Conservation (phyloP, 2,888 invertebrate species). For the Ptycholaimellus sp. region DNA sequence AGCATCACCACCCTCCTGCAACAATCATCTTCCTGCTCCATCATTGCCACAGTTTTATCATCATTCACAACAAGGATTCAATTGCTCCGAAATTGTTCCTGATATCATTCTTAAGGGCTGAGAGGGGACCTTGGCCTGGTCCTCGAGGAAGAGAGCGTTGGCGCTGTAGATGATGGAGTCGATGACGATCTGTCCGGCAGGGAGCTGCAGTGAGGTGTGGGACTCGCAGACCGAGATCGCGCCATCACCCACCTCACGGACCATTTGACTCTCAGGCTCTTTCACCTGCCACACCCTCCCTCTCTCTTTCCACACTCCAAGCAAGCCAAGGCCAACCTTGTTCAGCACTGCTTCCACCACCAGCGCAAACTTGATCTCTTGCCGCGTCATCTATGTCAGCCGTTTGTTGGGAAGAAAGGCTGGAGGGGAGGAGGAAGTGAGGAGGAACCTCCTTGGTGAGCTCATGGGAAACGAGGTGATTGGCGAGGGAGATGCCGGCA, state of each 20-base stretch:
- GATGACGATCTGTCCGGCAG: slow-evolving; percentile 30
- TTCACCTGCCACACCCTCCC: not conserved
- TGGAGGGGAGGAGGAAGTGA: too few relatives aligned
- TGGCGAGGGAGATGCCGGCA: slow-evolving; percentile 74
- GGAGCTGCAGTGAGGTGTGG: not conserved
- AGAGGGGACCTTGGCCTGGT: too few relatives aligned
- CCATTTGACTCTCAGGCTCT: not conserved
- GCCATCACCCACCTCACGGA: not conserved
- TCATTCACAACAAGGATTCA: too few relatives aligned
- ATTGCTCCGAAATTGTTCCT: too few relatives aligned
- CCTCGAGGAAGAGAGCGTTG: slow-evolving; percentile 73
- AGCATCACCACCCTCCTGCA: too few relatives aligned
- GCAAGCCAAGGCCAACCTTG: slow-evolving; percentile 82
- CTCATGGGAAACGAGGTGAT: slow-evolving; percentile 62
- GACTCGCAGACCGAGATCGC: not conserved
- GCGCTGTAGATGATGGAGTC: slow-evolving; percentile 78
- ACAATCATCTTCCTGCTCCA: too few relatives aligned
- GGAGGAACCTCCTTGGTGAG: slow-evolving; percentile 78
- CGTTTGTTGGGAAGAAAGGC: too few relatives aligned
- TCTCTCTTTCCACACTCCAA: slow-evolving; percentile 52
- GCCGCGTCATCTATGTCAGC: slow-evolving; percentile 78
- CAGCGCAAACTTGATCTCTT: slow-evolving; percentile 87
- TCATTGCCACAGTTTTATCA: too few relatives aligned
- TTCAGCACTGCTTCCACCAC: slow-evolving; percentile 89
- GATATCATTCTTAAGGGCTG: too few relatives aligned